Base-by-base conservation (phyloP, 2,113 vertebrate genomes). In the Monarcha castaneiventris region DNA sequence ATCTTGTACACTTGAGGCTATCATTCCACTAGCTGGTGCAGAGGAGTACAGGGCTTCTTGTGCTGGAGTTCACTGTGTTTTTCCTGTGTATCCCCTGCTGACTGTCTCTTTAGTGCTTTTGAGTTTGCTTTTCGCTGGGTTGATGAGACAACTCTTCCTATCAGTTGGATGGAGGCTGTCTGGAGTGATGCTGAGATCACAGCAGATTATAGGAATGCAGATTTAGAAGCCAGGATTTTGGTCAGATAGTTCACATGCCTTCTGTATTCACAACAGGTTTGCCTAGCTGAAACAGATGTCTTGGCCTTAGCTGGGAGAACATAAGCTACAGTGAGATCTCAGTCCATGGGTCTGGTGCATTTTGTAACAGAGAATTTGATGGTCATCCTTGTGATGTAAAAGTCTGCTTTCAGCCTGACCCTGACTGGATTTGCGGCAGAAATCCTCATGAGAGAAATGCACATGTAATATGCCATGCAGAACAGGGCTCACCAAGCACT, bases 241-340 rank as follows among this genome's bases (percentile, higher is more conserved):
- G 82, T 86, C 1, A 3, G 81, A 78, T 95, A 29, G 84, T 90
- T 90, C 76, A 13, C 54, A 6, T 95, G 79, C 61, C n/a, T 91
- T 94, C 71, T 87, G 39, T 49, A 51, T 69, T 87, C 64, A 58
- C 68, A 88, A 13, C 84, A 89, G 72, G 58, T 75, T 89, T 93
- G 44, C n/a, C 59, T 92, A 72, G 81, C 75, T 71, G 87, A 91
- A 95, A 74, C 87, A 92, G 69, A 63, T 94, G 62, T 91, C 59
- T 66, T 90, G 39, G 66, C 48, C 77, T 85, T 51, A 35, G 32
- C 64, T 80, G 26, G 29, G 39, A 49, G 26, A 41, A 44, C 25
- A 17, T 61, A 49, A 85, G 56, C 55, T 79, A 4, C 46, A 30
- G 52, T 22, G 37, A 62, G 43, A 41, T 75, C 44, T 46, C 18